These are phyloP conservation scores for Masticophis lateralis DNA, from an alignment of 2,797 vertebrate species.

Conservation along the genomic window DNA sequence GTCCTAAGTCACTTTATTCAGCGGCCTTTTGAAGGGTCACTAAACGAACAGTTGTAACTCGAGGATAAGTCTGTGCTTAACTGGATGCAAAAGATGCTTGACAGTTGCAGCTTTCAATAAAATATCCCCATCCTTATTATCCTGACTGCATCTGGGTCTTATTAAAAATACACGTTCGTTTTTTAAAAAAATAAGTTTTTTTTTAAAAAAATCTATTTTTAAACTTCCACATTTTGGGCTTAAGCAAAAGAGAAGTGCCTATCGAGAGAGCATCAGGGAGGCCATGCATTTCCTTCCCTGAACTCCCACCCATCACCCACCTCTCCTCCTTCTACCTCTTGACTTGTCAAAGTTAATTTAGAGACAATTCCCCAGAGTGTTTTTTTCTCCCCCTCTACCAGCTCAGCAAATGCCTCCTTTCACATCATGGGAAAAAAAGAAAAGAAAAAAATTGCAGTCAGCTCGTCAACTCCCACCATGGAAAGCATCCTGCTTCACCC, in stretches of 20 bases:
- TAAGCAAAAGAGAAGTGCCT: conserved; percentile 35
- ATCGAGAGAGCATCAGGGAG: conserved; percentile 15
- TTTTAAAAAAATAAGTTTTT: too few species aligned
- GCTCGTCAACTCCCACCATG: conserved; percentile 73
- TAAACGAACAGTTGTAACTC: too few species aligned
- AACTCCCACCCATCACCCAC: conserved; percentile 39
- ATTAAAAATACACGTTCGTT: too few species aligned
- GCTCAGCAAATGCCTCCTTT: conserved; percentile 69
- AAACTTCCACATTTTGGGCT: conserved; percentile 5
- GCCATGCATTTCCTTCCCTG: conserved; percentile 25
- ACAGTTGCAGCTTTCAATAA: too few species aligned
- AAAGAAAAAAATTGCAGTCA: conserved; percentile 56
- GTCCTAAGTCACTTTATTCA: too few species aligned
- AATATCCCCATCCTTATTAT: too few species aligned
- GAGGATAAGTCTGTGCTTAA: too few species aligned
- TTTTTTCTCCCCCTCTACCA: conserved; percentile 66
- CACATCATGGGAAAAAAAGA: conserved; percentile 68
- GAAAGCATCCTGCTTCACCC: conserved; percentile 65
- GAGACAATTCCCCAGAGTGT: conserved; percentile 69
- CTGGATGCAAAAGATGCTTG: too few species aligned
- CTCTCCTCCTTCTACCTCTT: conserved; percentile 60
- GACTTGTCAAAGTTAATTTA: conserved; percentile 63
- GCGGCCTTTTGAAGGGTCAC: too few species aligned
- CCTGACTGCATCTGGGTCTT: too few species aligned
- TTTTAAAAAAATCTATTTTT: too few species aligned